Percentiles rank a stretch among this genome's conserved stretches.
These are phyloP conservation scores for Exaiptasia diaphana DNA, from an alignment of 64 coral and sea anemone species.

Conservation along the genomic window DNA sequence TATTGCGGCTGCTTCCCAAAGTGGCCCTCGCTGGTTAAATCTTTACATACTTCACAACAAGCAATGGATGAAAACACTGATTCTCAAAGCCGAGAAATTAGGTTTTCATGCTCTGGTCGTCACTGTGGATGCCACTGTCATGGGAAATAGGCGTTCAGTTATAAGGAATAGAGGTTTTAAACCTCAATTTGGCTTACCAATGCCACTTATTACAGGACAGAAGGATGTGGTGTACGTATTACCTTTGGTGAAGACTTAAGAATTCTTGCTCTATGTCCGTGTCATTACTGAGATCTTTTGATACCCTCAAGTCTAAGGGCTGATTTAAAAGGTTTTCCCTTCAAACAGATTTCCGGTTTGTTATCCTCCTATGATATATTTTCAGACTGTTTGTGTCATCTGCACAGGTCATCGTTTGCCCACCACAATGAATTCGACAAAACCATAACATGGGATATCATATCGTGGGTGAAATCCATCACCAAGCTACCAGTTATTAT, in stretches of 20 bases:
- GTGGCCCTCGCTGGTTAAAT: conserved; percentile 50
- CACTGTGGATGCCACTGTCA: conserved; percentile 37
- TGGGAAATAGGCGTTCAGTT: conserved; percentile 34
- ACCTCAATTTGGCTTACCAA: neutral
- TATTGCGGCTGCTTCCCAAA: conserved; percentile 23
- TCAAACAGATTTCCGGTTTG: too few species aligned
- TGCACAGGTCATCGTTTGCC: too few species aligned
- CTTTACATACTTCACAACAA: conserved; percentile 26
- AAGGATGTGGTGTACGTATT: neutral
- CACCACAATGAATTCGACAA: neutral
- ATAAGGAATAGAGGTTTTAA: conserved; percentile 2
- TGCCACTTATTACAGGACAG: neutral
- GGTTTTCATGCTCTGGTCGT: conserved; percentile 73
- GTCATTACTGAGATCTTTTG: too few species aligned
- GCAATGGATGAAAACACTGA: neutral
- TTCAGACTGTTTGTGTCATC: too few species aligned
- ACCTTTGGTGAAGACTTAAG: too few species aligned
- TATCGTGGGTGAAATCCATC: conserved; percentile 45
- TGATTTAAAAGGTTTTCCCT: too few species aligned
- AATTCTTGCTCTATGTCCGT: too few species aligned
- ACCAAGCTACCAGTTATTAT: conserved; percentile 56
- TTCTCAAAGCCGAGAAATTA: conserved; percentile 43
- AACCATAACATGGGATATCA: conserved; percentile 15
- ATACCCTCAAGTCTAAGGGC: too few species aligned
- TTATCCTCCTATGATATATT: too few species aligned